Percentiles rank a stretch among this genome's conserved stretches.
phyloP scores from a whole-genome alignment of 2,797 vertebrate species.

The Poecilia wingei region DNA sequence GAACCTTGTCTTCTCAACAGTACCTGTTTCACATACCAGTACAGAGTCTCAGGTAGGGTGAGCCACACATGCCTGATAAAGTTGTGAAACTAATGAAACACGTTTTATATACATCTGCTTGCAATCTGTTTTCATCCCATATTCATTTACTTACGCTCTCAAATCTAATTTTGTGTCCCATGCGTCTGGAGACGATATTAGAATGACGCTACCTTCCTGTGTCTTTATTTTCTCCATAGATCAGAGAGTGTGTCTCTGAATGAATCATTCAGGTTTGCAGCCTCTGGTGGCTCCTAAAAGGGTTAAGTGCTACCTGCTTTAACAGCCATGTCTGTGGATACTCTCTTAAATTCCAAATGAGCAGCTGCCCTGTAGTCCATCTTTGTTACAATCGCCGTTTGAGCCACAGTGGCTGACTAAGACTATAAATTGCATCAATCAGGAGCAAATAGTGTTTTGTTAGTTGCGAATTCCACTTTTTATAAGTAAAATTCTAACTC shows the following conservation, averaged over 20 bases:
- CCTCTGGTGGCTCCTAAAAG: conserved; percentile 3
- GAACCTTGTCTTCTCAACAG: conserved; percentile 90
- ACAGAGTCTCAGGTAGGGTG: conserved; percentile 89
- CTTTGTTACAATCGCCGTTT: not conserved
- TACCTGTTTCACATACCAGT: conserved; percentile 92
- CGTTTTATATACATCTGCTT: not conserved
- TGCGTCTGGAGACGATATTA: not conserved
- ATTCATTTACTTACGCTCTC: not conserved
- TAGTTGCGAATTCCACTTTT: not conserved
- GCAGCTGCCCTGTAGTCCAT: not conserved
- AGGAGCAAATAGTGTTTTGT: not conserved
- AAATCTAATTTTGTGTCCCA: not conserved
- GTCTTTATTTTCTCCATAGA: not conserved
- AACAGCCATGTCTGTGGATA: not conserved
- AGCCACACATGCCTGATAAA: not conserved
- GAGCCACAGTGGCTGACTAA: not conserved
- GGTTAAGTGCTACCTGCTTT: not conserved
- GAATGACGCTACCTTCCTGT: not conserved
- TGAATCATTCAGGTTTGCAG: not conserved
- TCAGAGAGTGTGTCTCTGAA: not conserved
- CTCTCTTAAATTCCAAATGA: not conserved
- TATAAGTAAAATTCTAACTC: not conserved
- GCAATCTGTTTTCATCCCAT: not conserved
- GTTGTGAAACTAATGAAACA: not conserved
- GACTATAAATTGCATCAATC: not conserved